A percentile compares a stretch with the other conserved stretches of the same genome.
Conservation (phyloP, 2,797 vertebrate genomes). For the Huso huso region DNA sequence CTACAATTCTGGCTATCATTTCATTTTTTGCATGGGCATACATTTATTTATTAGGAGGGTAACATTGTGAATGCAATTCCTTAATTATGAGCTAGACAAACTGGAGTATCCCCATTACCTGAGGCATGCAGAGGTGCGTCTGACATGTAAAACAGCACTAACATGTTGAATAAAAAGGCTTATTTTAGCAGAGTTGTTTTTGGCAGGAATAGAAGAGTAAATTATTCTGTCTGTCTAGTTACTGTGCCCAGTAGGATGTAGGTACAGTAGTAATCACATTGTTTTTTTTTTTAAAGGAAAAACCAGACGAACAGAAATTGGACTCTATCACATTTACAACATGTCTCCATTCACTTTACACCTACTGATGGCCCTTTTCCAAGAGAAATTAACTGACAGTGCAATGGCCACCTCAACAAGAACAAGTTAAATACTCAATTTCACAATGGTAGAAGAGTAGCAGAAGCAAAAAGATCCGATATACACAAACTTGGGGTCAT, state of each 20-base stretch:
- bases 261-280: background rate
- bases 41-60: no score
- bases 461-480: no score
- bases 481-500: no score
- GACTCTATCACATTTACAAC: background rate
- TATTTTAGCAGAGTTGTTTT: background rate
- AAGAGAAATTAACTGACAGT: conserved; percentile 7
- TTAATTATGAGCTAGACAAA: no score
- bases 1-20: no score
- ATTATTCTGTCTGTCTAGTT: background rate
- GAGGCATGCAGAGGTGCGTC: no score
- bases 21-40: no score
- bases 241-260: background rate
- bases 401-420: conserved; percentile 11
- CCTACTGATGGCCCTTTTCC: conserved; percentile 4
- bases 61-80: no score
- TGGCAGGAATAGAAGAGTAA: background rate
- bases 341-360: conserved; percentile 3
- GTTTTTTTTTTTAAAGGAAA: background rate
- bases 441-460: conserved; percentile 14
- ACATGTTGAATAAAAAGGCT: background rate
- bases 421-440: conserved; percentile 17
- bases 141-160: no score
- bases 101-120: no score
- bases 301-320: background rate